Percentiles rank a stretch among this genome's conserved stretches.
Conservation (phyloP, 2,888 invertebrate genomes). For the Apocheima hispidaria region DNA sequence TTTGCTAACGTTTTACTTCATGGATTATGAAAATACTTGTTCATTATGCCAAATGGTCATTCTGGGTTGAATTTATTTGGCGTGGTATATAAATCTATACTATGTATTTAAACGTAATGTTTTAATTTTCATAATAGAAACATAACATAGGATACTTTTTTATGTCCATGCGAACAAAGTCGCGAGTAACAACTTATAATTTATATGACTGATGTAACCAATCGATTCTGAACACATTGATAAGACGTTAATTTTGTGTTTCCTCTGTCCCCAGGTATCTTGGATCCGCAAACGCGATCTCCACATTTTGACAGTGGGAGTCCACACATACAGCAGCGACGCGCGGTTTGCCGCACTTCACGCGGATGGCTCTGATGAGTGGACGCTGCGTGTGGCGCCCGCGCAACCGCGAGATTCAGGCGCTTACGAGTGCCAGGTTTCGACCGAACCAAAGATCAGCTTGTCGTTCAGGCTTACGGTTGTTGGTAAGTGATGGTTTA, state of each 20-base stretch:
- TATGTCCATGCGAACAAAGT: no score
- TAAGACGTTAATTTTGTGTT: neutral
- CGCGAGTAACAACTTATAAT: no score
- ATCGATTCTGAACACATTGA: no score
- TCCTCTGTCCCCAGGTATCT: slow-evolving; percentile 87
- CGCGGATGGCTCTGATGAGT: slow-evolving; percentile 87
- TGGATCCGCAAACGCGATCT: slow-evolving; percentile 95
- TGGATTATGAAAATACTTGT: slow-evolving; percentile 12
- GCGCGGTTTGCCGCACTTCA: slow-evolving; percentile 88
- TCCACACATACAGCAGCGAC: slow-evolving; percentile 88
- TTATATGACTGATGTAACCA: no score
- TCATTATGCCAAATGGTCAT: slow-evolving; percentile 9
- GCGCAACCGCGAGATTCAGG: slow-evolving; percentile 92
- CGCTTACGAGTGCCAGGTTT: slow-evolving; percentile 96
- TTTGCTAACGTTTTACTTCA: slow-evolving; percentile 17
- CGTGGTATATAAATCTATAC: neutral
- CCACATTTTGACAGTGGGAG: slow-evolving; percentile 88
- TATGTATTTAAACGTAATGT: neutral
- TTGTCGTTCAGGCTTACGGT: slow-evolving; percentile 89
- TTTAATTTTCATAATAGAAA: neutral
- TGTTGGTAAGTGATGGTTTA: slow-evolving; percentile 89
- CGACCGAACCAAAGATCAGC: slow-evolving; percentile 96
- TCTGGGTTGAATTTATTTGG: slow-evolving; percentile 6
- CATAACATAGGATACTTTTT: no score
- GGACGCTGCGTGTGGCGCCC: slow-evolving; percentile 87